Evolutionary conservation across 2,797 vertebrate genomes (phyloP).

Genomic region (Zenarchopterus dispar): DNA sequence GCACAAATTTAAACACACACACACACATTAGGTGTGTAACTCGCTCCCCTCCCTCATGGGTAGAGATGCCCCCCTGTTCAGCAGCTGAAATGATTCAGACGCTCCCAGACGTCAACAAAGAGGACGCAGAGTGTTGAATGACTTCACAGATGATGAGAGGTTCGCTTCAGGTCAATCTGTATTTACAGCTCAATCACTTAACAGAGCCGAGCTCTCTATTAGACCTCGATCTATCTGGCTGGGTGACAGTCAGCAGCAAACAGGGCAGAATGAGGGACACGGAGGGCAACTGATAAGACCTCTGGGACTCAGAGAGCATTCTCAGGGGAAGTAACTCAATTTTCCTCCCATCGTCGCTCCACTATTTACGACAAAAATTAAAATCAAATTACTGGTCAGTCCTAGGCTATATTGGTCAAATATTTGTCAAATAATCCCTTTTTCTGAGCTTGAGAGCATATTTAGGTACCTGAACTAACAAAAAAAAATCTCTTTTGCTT

Average conservation of each 20-base stretch:
- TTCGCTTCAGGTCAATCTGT: slow-evolving; percentile 86
- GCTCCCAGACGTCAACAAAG: slow-evolving; percentile 47
- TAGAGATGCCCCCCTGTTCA: slow-evolving; percentile 33
- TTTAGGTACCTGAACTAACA: too few relatives aligned
- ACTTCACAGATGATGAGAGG: slow-evolving; percentile 77
- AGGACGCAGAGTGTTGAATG: slow-evolving; percentile 70
- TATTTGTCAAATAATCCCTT: not conserved
- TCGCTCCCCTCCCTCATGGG: slow-evolving; percentile 28
- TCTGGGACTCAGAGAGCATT: slow-evolving; percentile 46
- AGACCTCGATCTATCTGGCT: slow-evolving; percentile 69
- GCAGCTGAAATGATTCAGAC: slow-evolving; percentile 59
- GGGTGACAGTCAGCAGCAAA: slow-evolving; percentile 68
- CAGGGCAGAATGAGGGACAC: slow-evolving; percentile 50
- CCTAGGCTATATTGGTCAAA: not conserved
- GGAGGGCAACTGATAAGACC: slow-evolving; percentile 70
- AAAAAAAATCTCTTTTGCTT: too few relatives aligned
- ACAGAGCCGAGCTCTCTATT: slow-evolving; percentile 67
- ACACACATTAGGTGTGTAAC: slow-evolving; percentile 13
- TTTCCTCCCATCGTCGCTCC: slow-evolving; percentile 33
- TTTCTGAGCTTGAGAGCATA: too few relatives aligned
- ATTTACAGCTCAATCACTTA: slow-evolving; percentile 82
- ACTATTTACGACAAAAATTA: slow-evolving; percentile 44
- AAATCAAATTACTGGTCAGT: slow-evolving; percentile 38
- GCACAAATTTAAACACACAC: slow-evolving; percentile 28
- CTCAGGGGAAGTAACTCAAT: slow-evolving; percentile 32